phyloP scores from a whole-genome alignment of 2,113 vertebrate genomes.

The Ibidorhyncha struthersii region DNA sequence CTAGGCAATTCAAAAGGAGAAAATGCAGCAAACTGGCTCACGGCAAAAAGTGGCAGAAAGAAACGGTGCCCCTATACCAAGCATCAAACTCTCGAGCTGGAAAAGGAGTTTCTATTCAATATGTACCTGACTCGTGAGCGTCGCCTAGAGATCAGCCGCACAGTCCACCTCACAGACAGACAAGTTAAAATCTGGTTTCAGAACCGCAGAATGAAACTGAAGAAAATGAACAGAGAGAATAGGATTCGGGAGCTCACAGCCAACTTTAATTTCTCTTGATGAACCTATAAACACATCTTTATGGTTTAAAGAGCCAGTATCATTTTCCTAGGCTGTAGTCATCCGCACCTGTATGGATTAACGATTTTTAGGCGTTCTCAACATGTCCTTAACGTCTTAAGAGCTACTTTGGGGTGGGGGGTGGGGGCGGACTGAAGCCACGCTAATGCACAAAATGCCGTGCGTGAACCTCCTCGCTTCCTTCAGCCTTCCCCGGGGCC shows the following conservation, averaged over 20 bases:
- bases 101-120: conserved; percentile 99
- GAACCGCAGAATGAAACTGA: conserved; percentile 99
- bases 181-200: conserved; percentile 99
- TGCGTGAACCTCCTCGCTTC: not conserved
- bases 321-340: conserved; percentile 71
- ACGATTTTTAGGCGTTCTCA: conserved; percentile 49
- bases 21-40: conserved; percentile 94
- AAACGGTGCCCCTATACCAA: conserved; percentile 99
- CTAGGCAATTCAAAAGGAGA: conserved; percentile 89
- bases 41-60: conserved; percentile 97
- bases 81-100: conserved; percentile 98
- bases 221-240: conserved; percentile 99
- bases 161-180: conserved; percentile 98
- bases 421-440: conserved; percentile 51
- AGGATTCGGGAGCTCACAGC: conserved; percentile 96
- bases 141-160: conserved; percentile 98
- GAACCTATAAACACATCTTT: conserved; percentile 72
- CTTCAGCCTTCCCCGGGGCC: not conserved
- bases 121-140: conserved; percentile 99
- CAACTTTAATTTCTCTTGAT: conserved; percentile 98
- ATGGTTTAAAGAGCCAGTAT: conserved; percentile 69
- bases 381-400: conserved; percentile 65
- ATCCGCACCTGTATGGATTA: conserved; percentile 76
- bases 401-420: conserved; percentile 33
- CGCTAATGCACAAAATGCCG: conserved; percentile 49